These are phyloP conservation scores for Spizaetus ornatus DNA, from an alignment of 2,113 vertebrate species.

Conservation along the genomic window DNA sequence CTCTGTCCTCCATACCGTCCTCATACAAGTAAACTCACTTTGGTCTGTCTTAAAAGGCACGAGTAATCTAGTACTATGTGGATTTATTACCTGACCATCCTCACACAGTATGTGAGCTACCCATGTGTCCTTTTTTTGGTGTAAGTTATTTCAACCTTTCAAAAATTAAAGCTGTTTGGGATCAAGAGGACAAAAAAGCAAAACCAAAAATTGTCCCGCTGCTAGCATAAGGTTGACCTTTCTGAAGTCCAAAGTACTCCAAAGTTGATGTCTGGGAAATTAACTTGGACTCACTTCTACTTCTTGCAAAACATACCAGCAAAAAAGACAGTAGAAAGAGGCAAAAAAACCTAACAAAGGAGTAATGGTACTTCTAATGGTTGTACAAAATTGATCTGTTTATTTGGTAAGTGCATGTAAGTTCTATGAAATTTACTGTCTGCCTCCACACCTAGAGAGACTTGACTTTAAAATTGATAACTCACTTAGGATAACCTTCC, in stretches of 20 bases:
- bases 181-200: background rate
- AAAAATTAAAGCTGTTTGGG: background rate
- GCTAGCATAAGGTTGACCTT: background rate
- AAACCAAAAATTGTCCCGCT: background rate
- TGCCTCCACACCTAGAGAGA: background rate
- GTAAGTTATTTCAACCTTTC: background rate
- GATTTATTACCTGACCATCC: background rate
- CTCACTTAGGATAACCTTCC: background rate
- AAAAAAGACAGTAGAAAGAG: background rate
- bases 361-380: background rate
- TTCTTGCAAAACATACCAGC: background rate
- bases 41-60: background rate
- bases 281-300: background rate
- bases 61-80: background rate
- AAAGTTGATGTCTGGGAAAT: background rate
- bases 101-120: background rate
- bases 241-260: background rate
- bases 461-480: background rate
- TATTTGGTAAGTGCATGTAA: background rate
- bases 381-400: background rate
- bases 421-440: background rate
- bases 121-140: fast-evolving
- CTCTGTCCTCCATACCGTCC: background rate
- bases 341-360: background rate
- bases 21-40: background rate